A percentile compares a stretch with the other conserved stretches of the same genome.
phyloP scores from a whole-genome alignment of 2,113 vertebrate species.

The Lasiurus borealis region DNA sequence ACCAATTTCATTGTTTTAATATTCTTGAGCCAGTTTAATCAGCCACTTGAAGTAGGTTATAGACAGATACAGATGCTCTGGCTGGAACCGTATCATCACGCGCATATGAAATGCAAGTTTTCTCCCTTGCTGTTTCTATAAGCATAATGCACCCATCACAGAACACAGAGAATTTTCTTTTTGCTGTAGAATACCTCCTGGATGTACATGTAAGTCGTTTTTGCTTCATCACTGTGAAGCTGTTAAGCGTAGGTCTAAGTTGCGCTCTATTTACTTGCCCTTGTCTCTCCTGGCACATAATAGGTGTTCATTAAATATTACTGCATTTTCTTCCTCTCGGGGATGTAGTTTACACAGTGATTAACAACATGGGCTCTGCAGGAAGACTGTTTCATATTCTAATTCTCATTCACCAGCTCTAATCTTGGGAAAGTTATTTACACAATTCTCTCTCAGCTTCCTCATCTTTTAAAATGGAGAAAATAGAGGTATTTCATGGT shows the following conservation, averaged over 20 bases:
- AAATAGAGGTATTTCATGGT: background rate
- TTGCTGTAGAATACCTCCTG: slow-evolving; percentile 11
- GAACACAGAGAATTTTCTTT: background rate
- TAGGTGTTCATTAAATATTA: slow-evolving; percentile 20
- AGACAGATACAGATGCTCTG: slow-evolving; percentile 24
- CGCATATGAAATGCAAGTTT: slow-evolving; percentile 36
- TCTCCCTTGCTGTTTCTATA: background rate
- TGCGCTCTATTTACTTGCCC: background rate
- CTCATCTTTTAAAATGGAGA: slow-evolving; percentile 34
- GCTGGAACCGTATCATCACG: background rate
- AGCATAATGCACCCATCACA: background rate
- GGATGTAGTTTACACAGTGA: background rate
- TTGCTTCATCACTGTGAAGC: slow-evolving; percentile 19
- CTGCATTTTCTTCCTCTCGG: background rate
- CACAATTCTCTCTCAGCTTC: slow-evolving; percentile 43
- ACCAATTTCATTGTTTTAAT: slow-evolving; percentile 45
- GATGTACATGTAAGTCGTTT: background rate
- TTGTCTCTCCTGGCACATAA: slow-evolving; percentile 22
- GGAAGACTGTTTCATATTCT: slow-evolving; percentile 29
- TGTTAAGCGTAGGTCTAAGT: slow-evolving; percentile 2
- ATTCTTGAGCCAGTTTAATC: slow-evolving; percentile 58
- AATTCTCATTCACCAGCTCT: background rate
- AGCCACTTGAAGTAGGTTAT: slow-evolving; percentile 21
- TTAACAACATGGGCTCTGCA: background rate
- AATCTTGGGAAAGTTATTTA: slow-evolving; percentile 9